phyloP scores from a whole-genome alignment of 2,797 vertebrate species.

The Tinamus major region DNA sequence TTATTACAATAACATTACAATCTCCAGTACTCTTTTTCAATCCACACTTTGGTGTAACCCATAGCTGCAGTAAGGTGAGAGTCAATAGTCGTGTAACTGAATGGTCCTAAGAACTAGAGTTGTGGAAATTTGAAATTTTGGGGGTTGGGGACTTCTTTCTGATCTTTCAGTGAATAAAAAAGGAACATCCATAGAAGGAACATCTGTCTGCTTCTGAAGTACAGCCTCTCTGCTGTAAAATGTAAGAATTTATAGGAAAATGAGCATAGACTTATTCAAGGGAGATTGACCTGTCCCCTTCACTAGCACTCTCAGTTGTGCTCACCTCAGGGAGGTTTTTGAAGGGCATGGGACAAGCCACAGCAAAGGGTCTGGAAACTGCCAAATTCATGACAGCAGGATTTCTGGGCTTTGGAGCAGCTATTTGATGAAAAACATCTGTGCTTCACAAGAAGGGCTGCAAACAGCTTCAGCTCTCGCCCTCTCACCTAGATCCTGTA shows the following conservation, averaged over 20 bases:
- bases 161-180: neutral
- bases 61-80: neutral
- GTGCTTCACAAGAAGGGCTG: neutral
- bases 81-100: neutral
- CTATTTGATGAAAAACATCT: neutral
- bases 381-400: neutral
- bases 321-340: neutral
- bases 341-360: neutral
- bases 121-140: neutral
- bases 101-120: neutral
- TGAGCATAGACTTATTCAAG: neutral
- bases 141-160: neutral
- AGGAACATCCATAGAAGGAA: neutral
- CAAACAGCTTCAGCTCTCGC: neutral
- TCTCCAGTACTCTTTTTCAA: neutral
- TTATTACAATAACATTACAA: neutral
- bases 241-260: neutral
- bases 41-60: neutral
- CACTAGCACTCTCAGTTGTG: neutral
- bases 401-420: neutral
- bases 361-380: neutral
- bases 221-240: neutral
- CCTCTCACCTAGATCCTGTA: neutral
- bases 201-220: neutral
- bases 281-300: neutral